Conservation (phyloP, 2,797 vertebrate species). For the Intellagama lesueurii region DNA sequence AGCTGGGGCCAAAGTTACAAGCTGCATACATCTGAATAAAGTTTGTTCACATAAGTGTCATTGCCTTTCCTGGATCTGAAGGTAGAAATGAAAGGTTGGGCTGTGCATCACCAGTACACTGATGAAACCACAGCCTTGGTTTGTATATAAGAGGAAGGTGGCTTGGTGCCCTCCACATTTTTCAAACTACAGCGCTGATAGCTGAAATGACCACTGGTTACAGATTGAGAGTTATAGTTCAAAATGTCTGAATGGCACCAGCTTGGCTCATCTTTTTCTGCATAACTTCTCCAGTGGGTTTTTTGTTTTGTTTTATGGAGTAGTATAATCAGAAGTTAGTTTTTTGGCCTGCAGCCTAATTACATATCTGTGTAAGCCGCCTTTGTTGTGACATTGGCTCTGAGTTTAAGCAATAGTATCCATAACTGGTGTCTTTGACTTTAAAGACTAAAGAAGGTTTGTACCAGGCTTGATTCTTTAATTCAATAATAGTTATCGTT, state of each 20-base stretch:
- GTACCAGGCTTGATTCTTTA: background rate
- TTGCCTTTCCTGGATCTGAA: background rate
- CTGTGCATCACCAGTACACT: background rate
- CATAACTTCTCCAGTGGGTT: background rate
- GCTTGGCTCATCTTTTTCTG: background rate
- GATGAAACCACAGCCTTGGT: no score
- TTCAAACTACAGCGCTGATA: no score
- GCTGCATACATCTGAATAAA: background rate
- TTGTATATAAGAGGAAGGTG: no score
- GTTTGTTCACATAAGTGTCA: background rate
- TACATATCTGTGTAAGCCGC: background rate
- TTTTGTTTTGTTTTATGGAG: background rate
- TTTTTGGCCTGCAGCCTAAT: background rate
- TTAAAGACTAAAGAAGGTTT: background rate
- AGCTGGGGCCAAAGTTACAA: no score
- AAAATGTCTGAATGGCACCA: background rate
- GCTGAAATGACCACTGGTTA: background rate
- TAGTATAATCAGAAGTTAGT: rapidly evolving
- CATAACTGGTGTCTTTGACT: background rate
- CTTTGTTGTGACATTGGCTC: background rate
- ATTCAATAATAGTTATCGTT: background rate
- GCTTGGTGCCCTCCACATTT: no score
- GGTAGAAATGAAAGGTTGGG: background rate
- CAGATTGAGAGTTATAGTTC: background rate
- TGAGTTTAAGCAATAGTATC: conserved; percentile 5